A percentile compares a stretch with the other conserved stretches of the same genome.
These are phyloP conservation scores for Tryphoninae sp. DNA, from an alignment of 2,888 invertebrate species.

Conservation along the genomic window DNA sequence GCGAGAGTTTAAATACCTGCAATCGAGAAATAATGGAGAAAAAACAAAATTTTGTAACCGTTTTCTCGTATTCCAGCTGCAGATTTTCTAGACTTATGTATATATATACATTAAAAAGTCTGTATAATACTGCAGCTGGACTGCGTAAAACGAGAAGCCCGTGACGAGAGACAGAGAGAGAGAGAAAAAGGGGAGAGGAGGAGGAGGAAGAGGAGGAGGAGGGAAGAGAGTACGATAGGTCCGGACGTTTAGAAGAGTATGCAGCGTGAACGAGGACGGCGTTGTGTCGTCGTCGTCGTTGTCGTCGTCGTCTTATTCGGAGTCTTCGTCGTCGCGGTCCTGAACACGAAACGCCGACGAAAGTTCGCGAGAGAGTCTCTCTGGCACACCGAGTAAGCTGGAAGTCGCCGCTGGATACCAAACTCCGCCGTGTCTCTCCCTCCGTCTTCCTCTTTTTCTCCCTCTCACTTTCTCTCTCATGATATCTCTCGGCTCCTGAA, in stretches of 20 bases:
- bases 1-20: too few species aligned
- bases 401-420: slow-evolving; percentile 62
- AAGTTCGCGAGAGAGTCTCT: slow-evolving; percentile 58
- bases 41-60: too few species aligned
- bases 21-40: too few species aligned
- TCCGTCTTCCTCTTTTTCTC: slow-evolving; percentile 39
- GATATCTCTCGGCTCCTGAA: slow-evolving; percentile 46
- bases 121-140: slow-evolving; percentile 24
- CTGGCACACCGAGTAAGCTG: slow-evolving; percentile 57
- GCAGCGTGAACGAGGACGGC: slow-evolving; percentile 56
- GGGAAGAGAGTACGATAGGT: not conserved
- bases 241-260: slow-evolving; percentile 57
- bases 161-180: slow-evolving; percentile 23
- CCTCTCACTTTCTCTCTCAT: slow-evolving; percentile 31
- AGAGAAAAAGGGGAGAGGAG: too few species aligned
- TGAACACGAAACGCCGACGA: slow-evolving; percentile 60
- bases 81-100: not conserved
- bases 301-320: slow-evolving; percentile 47
- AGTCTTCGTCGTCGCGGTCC: slow-evolving; percentile 57
- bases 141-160: slow-evolving; percentile 49
- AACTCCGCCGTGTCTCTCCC: slow-evolving; percentile 59
- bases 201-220: too few species aligned
- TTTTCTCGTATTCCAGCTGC: not conserved
- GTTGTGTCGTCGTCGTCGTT: slow-evolving; percentile 45
- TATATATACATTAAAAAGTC: not conserved